Percentiles rank a stretch among this genome's conserved stretches.
Evolutionary conservation across 1,140 invertebrate species (phyloP).

Genomic region (Propsilocerus akamusi): DNA sequence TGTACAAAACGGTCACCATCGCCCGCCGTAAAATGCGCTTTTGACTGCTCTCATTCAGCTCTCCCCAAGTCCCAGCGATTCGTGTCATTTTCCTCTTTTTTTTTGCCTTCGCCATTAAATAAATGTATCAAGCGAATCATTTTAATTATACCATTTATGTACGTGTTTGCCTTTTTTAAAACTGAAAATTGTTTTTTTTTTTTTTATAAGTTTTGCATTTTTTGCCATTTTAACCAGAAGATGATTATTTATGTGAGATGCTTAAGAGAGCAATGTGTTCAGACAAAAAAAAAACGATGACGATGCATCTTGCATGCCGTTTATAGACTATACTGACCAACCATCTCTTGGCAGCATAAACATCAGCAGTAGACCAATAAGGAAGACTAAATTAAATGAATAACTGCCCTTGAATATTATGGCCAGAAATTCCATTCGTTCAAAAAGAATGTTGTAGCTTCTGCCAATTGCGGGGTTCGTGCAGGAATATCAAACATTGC

Average conservation of each 20-base stretch:
- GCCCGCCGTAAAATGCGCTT: too few relatives aligned
- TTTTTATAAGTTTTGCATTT: neutral
- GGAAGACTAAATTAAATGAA: conserved; percentile 3
- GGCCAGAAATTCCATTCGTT: too few relatives aligned
- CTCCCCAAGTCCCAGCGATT: too few relatives aligned
- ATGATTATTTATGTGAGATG: neutral
- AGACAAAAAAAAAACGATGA: too few relatives aligned
- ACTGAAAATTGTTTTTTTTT: neutral
- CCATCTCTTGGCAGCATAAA: too few relatives aligned
- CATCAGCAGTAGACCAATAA: neutral
- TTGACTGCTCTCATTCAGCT: too few relatives aligned
- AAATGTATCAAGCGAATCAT: conserved; percentile 3
- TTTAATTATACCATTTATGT: conserved; percentile 4
- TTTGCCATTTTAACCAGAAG: neutral
- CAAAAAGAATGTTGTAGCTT: too few relatives aligned
- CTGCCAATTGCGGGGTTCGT: too few relatives aligned
- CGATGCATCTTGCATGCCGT: too few relatives aligned
- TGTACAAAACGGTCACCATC: neutral
- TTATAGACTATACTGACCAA: too few relatives aligned
- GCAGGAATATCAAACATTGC: too few relatives aligned
- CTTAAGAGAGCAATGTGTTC: neutral
- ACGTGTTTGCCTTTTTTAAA: neutral
- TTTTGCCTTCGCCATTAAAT: neutral
- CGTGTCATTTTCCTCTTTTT: neutral
- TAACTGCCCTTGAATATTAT: too few relatives aligned